Conservation (phyloP, 2,797 vertebrate species). For the Mastacembelus armatus region DNA sequence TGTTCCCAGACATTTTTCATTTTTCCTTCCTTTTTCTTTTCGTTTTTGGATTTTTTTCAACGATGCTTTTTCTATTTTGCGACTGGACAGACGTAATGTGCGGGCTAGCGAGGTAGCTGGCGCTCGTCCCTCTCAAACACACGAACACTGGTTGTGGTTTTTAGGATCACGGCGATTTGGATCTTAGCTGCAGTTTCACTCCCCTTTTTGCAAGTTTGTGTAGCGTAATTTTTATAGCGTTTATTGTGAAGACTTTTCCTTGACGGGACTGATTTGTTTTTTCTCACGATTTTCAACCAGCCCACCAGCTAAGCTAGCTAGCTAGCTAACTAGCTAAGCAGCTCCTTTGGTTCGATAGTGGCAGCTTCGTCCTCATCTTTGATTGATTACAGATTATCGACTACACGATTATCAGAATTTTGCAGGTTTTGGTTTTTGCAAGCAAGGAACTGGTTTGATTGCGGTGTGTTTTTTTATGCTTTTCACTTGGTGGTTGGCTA, state of each 20-base stretch:
- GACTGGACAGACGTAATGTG: conserved; percentile 67
- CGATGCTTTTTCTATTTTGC: conserved; percentile 75
- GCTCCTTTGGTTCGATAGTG: conserved; percentile 38
- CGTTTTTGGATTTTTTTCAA: conserved; percentile 79
- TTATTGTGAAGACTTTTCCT: conserved; percentile 63
- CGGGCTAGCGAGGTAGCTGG: conserved; percentile 69
- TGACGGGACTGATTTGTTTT: conserved; percentile 69
- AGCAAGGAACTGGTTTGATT: conserved; percentile 49
- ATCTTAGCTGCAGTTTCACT: conserved; percentile 53
- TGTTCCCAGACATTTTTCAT: conserved; percentile 81
- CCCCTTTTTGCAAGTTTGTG: conserved; percentile 55
- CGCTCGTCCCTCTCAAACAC: conserved; percentile 33
- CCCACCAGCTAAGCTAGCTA: conserved; percentile 53
- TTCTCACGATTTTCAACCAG: conserved; percentile 55
- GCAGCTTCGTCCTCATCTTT: conserved; percentile 31
- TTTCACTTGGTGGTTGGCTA: conserved; percentile 55
- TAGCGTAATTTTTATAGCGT: conserved; percentile 65
- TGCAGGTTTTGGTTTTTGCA: conserved; percentile 66
- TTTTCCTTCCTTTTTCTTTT: conserved; percentile 78
- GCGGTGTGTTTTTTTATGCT: conserved; percentile 59
- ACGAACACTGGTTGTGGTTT: conserved; percentile 57
- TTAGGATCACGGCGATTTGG: conserved; percentile 61
- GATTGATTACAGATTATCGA: conserved; percentile 28
- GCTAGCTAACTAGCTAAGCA: conserved; percentile 27
- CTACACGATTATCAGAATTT: conserved; percentile 24